A percentile compares a stretch with the other conserved stretches of the same genome.
phyloP scores from a whole-genome alignment of 2,113 vertebrate genomes.

The Laterallus jamaicensis region DNA sequence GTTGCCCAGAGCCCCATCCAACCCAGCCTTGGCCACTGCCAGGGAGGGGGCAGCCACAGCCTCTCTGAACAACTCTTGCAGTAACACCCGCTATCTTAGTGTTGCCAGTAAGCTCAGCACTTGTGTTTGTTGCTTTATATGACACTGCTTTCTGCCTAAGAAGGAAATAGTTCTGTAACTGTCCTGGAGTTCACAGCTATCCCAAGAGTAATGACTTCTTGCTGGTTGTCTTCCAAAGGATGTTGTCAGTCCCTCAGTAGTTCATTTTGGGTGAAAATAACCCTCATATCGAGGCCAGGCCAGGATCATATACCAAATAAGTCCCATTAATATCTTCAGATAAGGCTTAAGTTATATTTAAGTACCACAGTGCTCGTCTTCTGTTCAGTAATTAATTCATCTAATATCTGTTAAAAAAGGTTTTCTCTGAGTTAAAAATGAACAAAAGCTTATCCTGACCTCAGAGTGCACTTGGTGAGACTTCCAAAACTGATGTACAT shows the following conservation, averaged over 20 bases:
- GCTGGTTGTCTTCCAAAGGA: slow-evolving; percentile 54
- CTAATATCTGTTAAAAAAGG: background rate
- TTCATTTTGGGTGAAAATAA: slow-evolving; percentile 61
- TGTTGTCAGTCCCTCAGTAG: slow-evolving; percentile 53
- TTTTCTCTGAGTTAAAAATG: background rate
- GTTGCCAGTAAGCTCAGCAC: background rate
- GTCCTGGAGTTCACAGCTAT: slow-evolving; percentile 50
- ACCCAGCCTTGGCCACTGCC: too few relatives aligned
- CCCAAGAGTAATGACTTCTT: slow-evolving; percentile 60
- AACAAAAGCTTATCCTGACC: background rate
- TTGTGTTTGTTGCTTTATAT: background rate
- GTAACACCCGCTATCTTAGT: background rate
- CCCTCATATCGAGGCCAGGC: background rate
- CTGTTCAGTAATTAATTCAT: background rate
- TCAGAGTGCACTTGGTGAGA: background rate
- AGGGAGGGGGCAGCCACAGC: too few relatives aligned
- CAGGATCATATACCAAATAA: slow-evolving; percentile 52
- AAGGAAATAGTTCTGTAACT: slow-evolving; percentile 53
- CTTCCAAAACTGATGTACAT: background rate
- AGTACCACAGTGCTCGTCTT: background rate
- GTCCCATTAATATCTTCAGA: slow-evolving; percentile 43
- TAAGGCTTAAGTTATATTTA: slow-evolving; percentile 28
- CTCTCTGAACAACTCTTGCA: background rate
- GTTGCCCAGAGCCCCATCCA: too few relatives aligned
- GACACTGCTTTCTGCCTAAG: slow-evolving; percentile 60